Evolutionary conservation across 2,113 vertebrate genomes (phyloP), one percentile per base, ranked within the genome.

Genomic region (Triplophysa tibetana): DNA sequence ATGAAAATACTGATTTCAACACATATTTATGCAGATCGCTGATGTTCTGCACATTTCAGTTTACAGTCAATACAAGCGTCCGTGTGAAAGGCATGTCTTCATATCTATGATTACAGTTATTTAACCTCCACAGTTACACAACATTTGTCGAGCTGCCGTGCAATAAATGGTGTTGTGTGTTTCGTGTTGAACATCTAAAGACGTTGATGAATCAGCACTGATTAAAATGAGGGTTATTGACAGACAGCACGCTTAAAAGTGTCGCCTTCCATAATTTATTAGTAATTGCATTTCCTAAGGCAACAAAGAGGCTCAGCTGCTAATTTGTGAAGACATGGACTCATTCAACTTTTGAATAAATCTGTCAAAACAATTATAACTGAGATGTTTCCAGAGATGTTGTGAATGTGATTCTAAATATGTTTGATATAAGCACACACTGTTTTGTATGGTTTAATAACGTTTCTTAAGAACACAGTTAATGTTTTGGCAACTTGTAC

Each of bases 161-260:
- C 54, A 56, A 8, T 56, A 56, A 61, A 61, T 48, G 41, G 19
- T 1, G 72, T 4, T 19, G 38, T 75, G 45, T 75, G 14, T 17
- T 75, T 1, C 24, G 4, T 75, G 58, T 63, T 48, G 43, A 63
- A 41, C n/a, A 16, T 62, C 56, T 26, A 29, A 26, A 63, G 23
- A 62, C 48, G 10, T 17, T 2, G 9, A 63, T 75, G 38, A 75
- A 75, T 75, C 13, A 17, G 13, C 13, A 17, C 73, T 75, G 73
- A 62, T 75, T 62, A 7, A 10, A 75, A 45, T 26, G 58, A 14
- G 21, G 11, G 14, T 56, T 33, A 3, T 5, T 61, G 72, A 62
- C 21, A 17, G 54, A 58, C 48, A 16, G 11, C 26, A 3, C 8
- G 8, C 21, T 24, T 19, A 19, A 70, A 54, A 56, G 24, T 6